Conservation (phyloP, 2,797 vertebrate genomes). For the Gallinago solitaria region DNA sequence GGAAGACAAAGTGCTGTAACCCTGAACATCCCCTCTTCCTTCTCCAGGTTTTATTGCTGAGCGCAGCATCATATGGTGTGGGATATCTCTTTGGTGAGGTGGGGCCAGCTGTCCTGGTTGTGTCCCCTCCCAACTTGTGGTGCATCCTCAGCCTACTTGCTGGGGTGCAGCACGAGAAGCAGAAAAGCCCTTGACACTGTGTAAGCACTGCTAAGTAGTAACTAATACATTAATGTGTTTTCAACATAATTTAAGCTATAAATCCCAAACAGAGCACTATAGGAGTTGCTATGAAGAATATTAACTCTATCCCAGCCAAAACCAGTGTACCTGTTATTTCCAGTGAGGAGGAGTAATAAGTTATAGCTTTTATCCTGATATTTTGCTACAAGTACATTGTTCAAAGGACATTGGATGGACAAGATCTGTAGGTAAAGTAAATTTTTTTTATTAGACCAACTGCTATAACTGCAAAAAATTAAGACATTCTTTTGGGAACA, state of each 20-base stretch:
- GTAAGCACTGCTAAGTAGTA: background rate
- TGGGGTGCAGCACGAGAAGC: background rate
- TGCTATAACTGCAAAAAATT: background rate
- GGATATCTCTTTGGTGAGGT: background rate
- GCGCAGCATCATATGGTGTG: background rate
- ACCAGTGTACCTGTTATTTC: background rate
- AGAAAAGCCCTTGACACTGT: background rate
- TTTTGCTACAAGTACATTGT: background rate
- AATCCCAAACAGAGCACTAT: rapidly evolving
- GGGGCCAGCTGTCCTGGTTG: background rate
- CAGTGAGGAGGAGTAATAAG: background rate
- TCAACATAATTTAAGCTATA: background rate
- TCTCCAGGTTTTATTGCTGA: background rate
- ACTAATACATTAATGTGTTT: background rate
- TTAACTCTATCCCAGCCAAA: background rate
- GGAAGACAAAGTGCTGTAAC: background rate
- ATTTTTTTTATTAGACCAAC: background rate
- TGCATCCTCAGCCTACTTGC: too few relatives aligned
- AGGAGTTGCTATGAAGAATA: background rate
- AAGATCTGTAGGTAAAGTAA: background rate
- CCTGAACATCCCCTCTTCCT: rapidly evolving
- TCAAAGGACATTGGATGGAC: background rate
- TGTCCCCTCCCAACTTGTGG: background rate
- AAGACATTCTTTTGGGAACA: background rate
- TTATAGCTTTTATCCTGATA: background rate